Evolutionary conservation across 2,797 vertebrate genomes (phyloP).

Genomic region (Hoplostethus mediterraneus): DNA sequence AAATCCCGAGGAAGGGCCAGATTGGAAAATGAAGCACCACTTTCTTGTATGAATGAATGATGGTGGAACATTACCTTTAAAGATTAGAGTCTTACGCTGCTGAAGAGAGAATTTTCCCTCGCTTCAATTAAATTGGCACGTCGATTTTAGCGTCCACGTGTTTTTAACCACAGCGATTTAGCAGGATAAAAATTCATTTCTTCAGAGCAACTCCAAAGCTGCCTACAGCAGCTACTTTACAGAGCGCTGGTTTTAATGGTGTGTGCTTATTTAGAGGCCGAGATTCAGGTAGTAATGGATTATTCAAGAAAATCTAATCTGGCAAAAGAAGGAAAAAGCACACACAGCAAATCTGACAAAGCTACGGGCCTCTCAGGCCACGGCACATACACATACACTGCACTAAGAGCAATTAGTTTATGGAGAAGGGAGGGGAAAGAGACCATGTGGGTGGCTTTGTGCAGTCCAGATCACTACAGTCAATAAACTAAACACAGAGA

Average conservation of each 20-base stretch:
- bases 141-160: not conserved
- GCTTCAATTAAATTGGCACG: not conserved
- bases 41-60: too few species aligned
- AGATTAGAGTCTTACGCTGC: not conserved
- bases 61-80: not conserved
- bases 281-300: slow-evolving; percentile 1
- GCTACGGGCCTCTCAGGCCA: not conserved
- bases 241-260: slow-evolving; percentile 28
- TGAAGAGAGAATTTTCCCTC: not conserved
- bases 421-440: slow-evolving; percentile 22
- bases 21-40: too few species aligned
- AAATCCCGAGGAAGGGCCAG: too few species aligned
- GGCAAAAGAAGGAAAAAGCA: slow-evolving; percentile 10
- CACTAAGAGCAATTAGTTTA: slow-evolving; percentile 21
- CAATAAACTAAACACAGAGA: not conserved
- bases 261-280: not conserved
- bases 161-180: not conserved
- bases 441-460: slow-evolving; percentile 21
- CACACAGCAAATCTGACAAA: slow-evolving; percentile 14
- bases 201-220: not conserved
- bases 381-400: not conserved
- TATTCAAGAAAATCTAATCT: slow-evolving; percentile 37
- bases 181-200: not conserved
- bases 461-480: slow-evolving; percentile 17
- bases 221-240: not conserved